Conservation (phyloP, 2,888 invertebrate species). For the Apodemia zela region DNA sequence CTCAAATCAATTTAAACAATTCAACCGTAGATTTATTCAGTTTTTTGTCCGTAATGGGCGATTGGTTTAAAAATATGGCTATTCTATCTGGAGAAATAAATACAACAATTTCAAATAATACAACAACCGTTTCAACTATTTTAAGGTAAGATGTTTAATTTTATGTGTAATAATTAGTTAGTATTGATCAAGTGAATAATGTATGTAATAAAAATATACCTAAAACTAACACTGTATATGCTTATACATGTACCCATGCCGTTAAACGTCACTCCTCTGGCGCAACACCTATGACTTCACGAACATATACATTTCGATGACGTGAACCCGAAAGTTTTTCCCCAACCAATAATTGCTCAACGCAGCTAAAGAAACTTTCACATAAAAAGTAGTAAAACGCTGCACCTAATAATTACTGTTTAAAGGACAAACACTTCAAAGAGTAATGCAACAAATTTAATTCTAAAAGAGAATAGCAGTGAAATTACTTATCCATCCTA, state of each 20-base stretch:
- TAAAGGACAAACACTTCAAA: not conserved
- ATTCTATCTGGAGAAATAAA: slow-evolving; percentile 32
- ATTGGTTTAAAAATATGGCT: slow-evolving; percentile 48
- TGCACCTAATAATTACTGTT: not conserved
- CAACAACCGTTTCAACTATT: not conserved
- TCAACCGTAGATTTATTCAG: slow-evolving; percentile 29
- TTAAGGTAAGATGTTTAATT: not conserved
- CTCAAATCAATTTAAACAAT: slow-evolving; percentile 3
- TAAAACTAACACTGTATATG: no score
- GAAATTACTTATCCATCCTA: slow-evolving; percentile 39
- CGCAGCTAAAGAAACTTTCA: no score
- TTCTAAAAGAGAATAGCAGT: slow-evolving; percentile 21
- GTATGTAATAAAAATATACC: no score
- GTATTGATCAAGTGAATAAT: no score
- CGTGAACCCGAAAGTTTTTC: no score
- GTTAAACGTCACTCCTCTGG: no score
- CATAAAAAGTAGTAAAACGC: no score
- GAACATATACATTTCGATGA: no score
- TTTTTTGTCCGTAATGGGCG: slow-evolving; percentile 44
- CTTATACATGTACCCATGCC: no score
- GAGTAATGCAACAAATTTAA: slow-evolving; percentile 7
- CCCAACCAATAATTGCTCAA: no score
- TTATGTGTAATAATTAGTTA: no score
- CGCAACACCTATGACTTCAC: no score
- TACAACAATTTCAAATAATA: slow-evolving; percentile 15